Evolutionary conservation across 2,797 vertebrate genomes (phyloP).

Genomic region (Dromococcyx pavoninus): DNA sequence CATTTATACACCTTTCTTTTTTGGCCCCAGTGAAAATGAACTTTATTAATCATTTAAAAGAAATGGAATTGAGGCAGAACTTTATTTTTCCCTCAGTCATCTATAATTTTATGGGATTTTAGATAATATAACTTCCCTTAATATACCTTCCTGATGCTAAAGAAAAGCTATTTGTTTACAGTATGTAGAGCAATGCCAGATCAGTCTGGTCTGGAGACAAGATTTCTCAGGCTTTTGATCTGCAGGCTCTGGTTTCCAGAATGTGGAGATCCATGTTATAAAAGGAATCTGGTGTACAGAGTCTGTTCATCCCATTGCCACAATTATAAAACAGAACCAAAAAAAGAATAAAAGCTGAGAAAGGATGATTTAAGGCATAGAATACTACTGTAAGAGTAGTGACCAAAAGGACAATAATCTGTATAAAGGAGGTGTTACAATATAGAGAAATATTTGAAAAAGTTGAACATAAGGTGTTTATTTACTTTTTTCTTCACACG

Average conservation of each 20-base stretch:
- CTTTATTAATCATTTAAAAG: conserved; percentile 2
- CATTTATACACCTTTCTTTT: neutral
- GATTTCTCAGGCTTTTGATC: conserved; percentile 41
- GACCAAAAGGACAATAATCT: neutral
- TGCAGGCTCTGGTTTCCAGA: conserved; percentile 23
- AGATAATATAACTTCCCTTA: neutral
- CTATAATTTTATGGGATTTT: neutral
- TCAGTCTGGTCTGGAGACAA: conserved; percentile 15
- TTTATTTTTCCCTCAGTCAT: neutral
- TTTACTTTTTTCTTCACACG: neutral
- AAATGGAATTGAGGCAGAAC: neutral
- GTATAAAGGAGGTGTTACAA: neutral
- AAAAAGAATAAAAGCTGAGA: neutral
- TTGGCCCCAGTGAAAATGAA: neutral
- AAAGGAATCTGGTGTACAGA: conserved; percentile 4
- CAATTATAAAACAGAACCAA: neutral
- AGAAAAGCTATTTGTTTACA: neutral
- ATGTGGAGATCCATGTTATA: neutral
- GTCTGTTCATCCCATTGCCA: neutral
- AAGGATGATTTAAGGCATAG: neutral
- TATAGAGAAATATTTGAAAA: neutral
- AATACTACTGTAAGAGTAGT: neutral
- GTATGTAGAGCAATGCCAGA: neutral
- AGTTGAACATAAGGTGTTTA: neutral
- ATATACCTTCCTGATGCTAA: neutral